Percentiles rank a stretch among this genome's conserved stretches.
Conservation (phyloP, 2,797 vertebrate species). For the Pelodytes ibericus region DNA sequence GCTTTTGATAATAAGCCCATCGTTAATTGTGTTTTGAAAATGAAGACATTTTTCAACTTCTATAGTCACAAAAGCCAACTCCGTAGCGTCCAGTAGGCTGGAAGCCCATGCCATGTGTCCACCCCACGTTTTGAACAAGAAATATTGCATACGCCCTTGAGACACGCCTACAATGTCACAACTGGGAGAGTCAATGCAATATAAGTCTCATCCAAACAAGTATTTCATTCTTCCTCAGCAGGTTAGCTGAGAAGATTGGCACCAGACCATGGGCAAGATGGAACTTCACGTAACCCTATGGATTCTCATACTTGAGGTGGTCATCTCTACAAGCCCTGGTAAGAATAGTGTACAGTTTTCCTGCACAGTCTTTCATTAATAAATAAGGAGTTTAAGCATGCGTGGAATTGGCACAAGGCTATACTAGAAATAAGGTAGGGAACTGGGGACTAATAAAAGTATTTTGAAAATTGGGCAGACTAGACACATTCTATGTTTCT, state of each 20-base stretch:
- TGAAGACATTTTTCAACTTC: too few relatives aligned
- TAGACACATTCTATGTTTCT: too few relatives aligned
- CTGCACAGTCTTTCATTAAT: too few relatives aligned
- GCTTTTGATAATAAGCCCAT: too few relatives aligned
- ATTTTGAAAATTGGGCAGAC: too few relatives aligned
- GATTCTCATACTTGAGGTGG: background rate
- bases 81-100: background rate
- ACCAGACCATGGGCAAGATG: constrained; percentile 20
- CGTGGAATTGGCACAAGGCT: too few relatives aligned
- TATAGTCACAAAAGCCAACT: too few relatives aligned
- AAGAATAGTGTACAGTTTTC: constrained; percentile 7
- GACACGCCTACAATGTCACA: constrained; percentile 17
- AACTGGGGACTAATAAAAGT: too few relatives aligned
- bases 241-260: constrained; percentile 11
- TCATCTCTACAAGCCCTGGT: constrained; percentile 11
- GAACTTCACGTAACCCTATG: background rate
- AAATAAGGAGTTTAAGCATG: too few relatives aligned
- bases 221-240: constrained; percentile 30
- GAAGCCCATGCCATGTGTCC: background rate
- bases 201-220: constrained; percentile 20
- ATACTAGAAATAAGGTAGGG: too few relatives aligned
- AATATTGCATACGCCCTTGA: background rate
- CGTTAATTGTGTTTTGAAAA: too few relatives aligned
- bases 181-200: background rate
- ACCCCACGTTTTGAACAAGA: background rate